Evolutionary conservation across 1,140 invertebrate genomes (phyloP), one percentile per base, ranked within the genome.

Genomic region (Drosophila azteca): DNA sequence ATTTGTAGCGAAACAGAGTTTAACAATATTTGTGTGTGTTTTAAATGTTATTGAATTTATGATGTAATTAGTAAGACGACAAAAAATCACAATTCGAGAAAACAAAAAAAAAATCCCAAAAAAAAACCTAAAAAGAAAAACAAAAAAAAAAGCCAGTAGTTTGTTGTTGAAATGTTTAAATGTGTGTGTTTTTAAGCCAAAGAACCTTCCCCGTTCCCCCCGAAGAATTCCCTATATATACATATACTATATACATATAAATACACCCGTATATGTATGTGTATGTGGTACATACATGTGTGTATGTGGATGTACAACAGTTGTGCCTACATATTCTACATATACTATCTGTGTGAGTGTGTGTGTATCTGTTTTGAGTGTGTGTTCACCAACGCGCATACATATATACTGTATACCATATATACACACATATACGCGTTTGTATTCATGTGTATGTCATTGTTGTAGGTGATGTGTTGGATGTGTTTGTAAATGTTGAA

Each of bases 41-140:
- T 90, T 85, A 79, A 90, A 90, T 90, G 88, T 87, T 90, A 90
- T 79, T 71, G 59, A 91, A 84, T 83, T 92, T 90, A 91, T 88
- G 75, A 79, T 91, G 74, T 91, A 67, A 52, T 59, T 60, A 67
- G 59, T 64, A 31, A 53, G 51, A 44, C 20, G 6, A 54, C 77
- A 73, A 43, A 43, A 62, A 48, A 67, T 43, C 61, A 61, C 35
- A 58, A 54, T 75, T 61, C n/a, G 48, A 81, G 48, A 43, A 48
- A 41, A 29, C n/a, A 41, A 59, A 62, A 53, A 48, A 26, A 35
- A 22, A 62, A 52, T 1, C 17, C 17, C 17, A 60, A 45, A 48
- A 26, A 35, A 22, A 62, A 52, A 0, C 17, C 17, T 1, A 60
- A 45, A 43, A 59, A 24, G 67, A 66, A 50, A 43, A 73, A 67